A percentile compares a stretch with the other conserved stretches of the same genome.
Conservation (phyloP, 2,888 invertebrate species). For the Eumacrocentrus americanus region DNA sequence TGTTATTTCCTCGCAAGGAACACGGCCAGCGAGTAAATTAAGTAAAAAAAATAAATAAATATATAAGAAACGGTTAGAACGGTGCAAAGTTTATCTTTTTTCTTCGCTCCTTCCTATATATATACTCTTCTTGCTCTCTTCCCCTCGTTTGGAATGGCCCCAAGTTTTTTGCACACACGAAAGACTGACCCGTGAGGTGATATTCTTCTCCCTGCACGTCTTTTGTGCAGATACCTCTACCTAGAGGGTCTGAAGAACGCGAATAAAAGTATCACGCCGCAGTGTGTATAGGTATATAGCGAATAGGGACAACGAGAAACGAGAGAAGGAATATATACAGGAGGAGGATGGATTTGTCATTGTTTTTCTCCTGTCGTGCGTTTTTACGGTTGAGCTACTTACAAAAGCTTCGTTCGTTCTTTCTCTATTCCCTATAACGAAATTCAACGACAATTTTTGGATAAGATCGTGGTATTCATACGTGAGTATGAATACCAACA, state of each 20-base stretch:
- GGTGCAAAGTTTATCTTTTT: slow-evolving; percentile 23
- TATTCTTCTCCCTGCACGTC: slow-evolving; percentile 24
- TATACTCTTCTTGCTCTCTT: slow-evolving; percentile 11
- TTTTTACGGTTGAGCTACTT: slow-evolving; percentile 21
- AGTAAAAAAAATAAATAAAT: background rate
- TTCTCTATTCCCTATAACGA: slow-evolving; percentile 6
- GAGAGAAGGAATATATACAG: slow-evolving; percentile 11
- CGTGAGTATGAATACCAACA: background rate
- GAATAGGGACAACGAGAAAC: slow-evolving; percentile 1
- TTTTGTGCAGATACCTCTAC: slow-evolving; percentile 21
- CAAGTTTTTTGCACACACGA: slow-evolving; percentile 22
- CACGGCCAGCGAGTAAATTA: slow-evolving; percentile 2
- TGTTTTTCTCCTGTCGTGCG: slow-evolving; percentile 29
- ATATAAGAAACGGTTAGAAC: slow-evolving; percentile 21
- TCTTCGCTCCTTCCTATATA: slow-evolving; percentile 15
- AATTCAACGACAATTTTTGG: slow-evolving; percentile 16
- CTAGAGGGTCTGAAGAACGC: slow-evolving; percentile 7
- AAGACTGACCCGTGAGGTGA: slow-evolving; percentile 33
- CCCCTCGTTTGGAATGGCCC: slow-evolving; percentile 9
- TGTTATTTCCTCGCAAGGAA: background rate
- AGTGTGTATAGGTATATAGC: background rate
- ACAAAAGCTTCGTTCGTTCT: slow-evolving; percentile 10
- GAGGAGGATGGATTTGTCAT: slow-evolving; percentile 28
- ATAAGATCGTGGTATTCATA: slow-evolving; percentile 17
- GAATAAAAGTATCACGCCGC: background rate